These are phyloP conservation scores for Tiliacea citrago DNA, from an alignment of 2,888 invertebrate genomes.

Conservation along the genomic window DNA sequence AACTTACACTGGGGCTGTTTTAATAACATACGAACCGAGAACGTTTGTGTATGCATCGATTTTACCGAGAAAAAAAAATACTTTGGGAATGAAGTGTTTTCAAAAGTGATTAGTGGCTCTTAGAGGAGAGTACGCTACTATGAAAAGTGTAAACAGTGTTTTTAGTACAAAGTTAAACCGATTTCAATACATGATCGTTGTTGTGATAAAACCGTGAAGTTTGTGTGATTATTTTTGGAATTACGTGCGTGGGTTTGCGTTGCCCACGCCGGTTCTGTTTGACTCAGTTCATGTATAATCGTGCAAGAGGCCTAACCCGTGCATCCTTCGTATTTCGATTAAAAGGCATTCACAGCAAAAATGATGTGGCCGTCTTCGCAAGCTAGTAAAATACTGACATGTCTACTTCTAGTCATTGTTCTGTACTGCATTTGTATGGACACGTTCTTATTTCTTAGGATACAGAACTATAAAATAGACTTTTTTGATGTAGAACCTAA, in stretches of 20 bases:
- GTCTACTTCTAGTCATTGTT: conserved; percentile 90
- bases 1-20: conserved; percentile 44
- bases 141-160: conserved; percentile 45
- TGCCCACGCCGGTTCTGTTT: conserved; percentile 45
- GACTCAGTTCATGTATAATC: conserved; percentile 31
- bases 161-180: conserved; percentile 31
- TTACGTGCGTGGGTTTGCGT: conserved; percentile 49
- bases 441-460: conserved; percentile 92
- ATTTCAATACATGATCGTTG: conserved; percentile 25
- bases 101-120: conserved; percentile 47
- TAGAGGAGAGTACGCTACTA: background rate
- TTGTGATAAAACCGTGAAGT: conserved; percentile 45
- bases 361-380: conserved; percentile 94
- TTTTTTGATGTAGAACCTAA: conserved; percentile 75
- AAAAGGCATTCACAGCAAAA: conserved; percentile 58
- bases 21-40: conserved; percentile 40
- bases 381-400: conserved; percentile 92
- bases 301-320: conserved; percentile 38
- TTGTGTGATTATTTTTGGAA: conserved; percentile 57
- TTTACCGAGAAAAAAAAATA: conserved; percentile 60
- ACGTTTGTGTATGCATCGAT: conserved; percentile 61
- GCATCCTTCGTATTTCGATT: conserved; percentile 34
- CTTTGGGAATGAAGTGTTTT: conserved; percentile 53
- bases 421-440: conserved; percentile 94
- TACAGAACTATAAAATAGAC: conserved; percentile 92